A percentile compares a stretch with the other conserved stretches of the same genome.
Conservation (phyloP, 2,888 invertebrate genomes). For the Liposcelis brunnea region DNA sequence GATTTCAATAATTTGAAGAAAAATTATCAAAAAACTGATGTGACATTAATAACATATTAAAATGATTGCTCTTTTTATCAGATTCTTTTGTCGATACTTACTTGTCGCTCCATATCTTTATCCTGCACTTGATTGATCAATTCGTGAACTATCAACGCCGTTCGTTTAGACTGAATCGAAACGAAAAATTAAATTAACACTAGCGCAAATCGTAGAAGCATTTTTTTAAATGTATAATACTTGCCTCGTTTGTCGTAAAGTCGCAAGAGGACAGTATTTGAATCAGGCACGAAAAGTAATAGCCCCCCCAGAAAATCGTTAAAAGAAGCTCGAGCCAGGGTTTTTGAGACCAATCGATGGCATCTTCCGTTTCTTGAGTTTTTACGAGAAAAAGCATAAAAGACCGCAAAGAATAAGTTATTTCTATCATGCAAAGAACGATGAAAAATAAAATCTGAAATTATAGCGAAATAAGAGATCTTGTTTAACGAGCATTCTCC, state of each 20-base stretch:
- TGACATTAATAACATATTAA: too few species aligned
- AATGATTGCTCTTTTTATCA: too few species aligned
- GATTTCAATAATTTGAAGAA: too few species aligned
- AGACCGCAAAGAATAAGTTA: slow-evolving; percentile 2
- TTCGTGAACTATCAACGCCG: not conserved
- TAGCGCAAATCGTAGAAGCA: too few species aligned
- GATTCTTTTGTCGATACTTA: too few species aligned
- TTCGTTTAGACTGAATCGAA: not conserved
- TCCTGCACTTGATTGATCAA: not conserved
- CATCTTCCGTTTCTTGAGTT: not conserved
- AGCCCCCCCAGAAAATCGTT: slow-evolving; percentile 1
- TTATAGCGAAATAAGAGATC: not conserved
- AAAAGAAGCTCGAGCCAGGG: slow-evolving; percentile 5
- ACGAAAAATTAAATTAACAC: not conserved
- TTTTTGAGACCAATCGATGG: not conserved
- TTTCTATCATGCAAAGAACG: not conserved
- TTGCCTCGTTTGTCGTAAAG: not conserved
- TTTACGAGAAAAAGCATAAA: not conserved
- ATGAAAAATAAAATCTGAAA: slow-evolving; percentile 3
- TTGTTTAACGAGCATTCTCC: not conserved
- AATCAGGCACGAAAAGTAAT: not conserved
- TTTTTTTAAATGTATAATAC: not conserved
- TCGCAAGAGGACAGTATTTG: not conserved
- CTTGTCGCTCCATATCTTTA: not conserved
- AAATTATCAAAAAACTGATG: too few species aligned